Conservation (phyloP, 2,797 vertebrate genomes). For the Hemitrygon akajei region DNA sequence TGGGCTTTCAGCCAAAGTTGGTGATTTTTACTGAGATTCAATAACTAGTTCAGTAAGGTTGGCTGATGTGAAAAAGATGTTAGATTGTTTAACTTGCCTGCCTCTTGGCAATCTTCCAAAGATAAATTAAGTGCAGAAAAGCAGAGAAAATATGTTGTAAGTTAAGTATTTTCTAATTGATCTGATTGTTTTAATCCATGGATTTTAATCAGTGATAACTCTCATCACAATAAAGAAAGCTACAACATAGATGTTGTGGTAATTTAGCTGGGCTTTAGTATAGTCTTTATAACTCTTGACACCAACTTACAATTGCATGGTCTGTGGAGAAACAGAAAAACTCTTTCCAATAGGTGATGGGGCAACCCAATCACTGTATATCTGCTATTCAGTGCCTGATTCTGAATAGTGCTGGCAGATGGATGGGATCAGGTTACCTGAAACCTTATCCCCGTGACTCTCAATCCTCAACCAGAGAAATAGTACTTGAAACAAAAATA, state of each 20-base stretch:
- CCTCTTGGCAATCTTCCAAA: neutral
- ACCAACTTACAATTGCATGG: neutral
- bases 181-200: neutral
- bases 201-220: neutral
- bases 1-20: constrained; percentile 7
- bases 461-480: neutral
- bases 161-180: neutral
- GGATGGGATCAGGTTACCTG: neutral
- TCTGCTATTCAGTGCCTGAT: neutral
- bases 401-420: neutral
- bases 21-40: neutral
- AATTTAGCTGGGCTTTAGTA: neutral
- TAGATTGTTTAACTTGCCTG: neutral
- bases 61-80: neutral
- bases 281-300: neutral
- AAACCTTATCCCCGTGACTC: neutral
- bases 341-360: neutral
- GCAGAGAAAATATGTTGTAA: too few species aligned
- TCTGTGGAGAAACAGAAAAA: neutral
- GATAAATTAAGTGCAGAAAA: neutral
- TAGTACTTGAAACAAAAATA: neutral
- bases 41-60: constrained; percentile 12
- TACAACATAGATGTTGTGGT: neutral
- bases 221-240: neutral
- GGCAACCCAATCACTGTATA: neutral